phyloP scores from a whole-genome alignment of 2,113 vertebrate species.

The Dipodomys ordii region DNA sequence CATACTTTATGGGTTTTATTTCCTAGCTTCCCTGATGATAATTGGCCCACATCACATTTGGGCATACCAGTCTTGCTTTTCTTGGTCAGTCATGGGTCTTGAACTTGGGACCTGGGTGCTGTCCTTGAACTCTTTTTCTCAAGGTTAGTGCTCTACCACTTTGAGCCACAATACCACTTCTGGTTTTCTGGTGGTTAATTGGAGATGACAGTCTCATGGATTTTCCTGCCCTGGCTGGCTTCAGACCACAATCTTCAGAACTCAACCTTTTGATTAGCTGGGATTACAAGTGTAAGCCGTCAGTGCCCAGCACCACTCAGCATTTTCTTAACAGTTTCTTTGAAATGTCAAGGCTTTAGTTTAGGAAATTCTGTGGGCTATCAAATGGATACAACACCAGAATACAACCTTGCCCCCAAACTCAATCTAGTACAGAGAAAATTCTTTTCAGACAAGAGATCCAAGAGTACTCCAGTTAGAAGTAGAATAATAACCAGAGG shows the following conservation, averaged over 20 bases:
- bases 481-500: neutral
- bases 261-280: no score
- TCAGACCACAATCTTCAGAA: no score
- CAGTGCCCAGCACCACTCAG: neutral
- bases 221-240: no score
- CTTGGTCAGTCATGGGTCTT: no score
- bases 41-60: neutral
- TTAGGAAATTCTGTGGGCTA: neutral
- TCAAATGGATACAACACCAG: neutral
- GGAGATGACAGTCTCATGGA: no score
- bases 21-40: neutral
- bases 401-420: neutral
- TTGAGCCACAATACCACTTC: no score
- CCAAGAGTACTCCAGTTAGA: neutral
- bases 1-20: neutral
- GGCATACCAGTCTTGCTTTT: neutral
- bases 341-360: neutral
- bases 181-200: no score
- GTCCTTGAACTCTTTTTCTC: no score
- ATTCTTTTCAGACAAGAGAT: constrained; percentile 48
- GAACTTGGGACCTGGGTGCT: no score
- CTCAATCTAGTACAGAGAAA: constrained; percentile 67
- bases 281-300: no score
- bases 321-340: neutral
- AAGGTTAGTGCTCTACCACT: no score